phyloP scores from a whole-genome alignment of 1,140 invertebrate genomes.

The Drosophila virilis region DNA sequence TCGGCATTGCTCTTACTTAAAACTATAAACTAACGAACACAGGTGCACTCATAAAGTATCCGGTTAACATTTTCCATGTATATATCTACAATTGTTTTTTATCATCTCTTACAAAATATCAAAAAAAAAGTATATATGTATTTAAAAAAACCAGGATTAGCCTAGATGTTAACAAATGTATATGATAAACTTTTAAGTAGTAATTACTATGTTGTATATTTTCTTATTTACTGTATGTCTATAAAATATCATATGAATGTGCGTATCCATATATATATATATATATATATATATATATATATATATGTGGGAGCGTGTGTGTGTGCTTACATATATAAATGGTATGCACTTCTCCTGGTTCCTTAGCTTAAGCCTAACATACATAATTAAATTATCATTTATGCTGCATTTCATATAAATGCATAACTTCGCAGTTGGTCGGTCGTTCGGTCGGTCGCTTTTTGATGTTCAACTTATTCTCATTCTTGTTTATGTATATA shows the following conservation, averaged over 20 bases:
- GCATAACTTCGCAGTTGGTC: slow-evolving; percentile 74
- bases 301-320: slow-evolving; percentile 13
- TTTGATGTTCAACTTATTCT: slow-evolving; percentile 4
- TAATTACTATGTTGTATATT: slow-evolving; percentile 34
- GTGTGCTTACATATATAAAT: slow-evolving; percentile 5
- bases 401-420: slow-evolving; percentile 33
- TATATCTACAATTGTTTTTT: slow-evolving; percentile 29
- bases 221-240: slow-evolving; percentile 28
- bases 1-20: slow-evolving; percentile 48
- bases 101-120: slow-evolving; percentile 24
- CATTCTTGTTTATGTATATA: background rate
- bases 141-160: slow-evolving; percentile 11
- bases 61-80: slow-evolving; percentile 64
- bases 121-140: background rate
- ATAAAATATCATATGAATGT: slow-evolving; percentile 13
- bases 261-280: slow-evolving; percentile 26
- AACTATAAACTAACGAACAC: slow-evolving; percentile 77
- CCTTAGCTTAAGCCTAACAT: slow-evolving; percentile 28
- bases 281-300: slow-evolving; percentile 16
- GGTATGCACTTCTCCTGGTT: slow-evolving; percentile 25
- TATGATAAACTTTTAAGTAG: slow-evolving; percentile 8
- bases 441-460: slow-evolving; percentile 80
- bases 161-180: slow-evolving; percentile 14
- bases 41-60: slow-evolving; percentile 80
- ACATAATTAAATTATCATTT: slow-evolving; percentile 27